Base-by-base conservation (phyloP, 2,797 vertebrate genomes). In the Gambusia yucatana region DNA sequence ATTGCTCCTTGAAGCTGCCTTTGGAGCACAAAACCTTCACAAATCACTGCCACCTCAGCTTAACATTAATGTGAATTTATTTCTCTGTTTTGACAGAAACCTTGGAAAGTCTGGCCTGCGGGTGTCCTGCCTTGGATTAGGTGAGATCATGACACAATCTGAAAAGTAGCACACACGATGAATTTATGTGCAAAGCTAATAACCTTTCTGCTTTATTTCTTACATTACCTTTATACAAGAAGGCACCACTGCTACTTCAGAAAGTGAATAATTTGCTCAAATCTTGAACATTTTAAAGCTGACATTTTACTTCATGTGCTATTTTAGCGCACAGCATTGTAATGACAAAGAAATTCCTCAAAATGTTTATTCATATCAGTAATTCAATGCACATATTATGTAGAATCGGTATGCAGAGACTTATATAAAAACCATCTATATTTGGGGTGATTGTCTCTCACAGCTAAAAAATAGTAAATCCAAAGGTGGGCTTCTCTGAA, bases 71-170 rank as follows among this genome's bases (percentile, higher is more conserved):
- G 71, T 83, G 91, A 80, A 94, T 80, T 7, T 77, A 17, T 77
- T 8, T 65, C 83, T 91, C 90, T 86, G 91, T 87, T 96, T 94
- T 97, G 93, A 84, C 96, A 99, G 98, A 96, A 99, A 99, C 93
- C 97, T 99, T 46, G 98, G 98, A 71, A 99, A 99, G 92, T 99
- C 98, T 0, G 98, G 98, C 85, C 94, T 99, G 91, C 96, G 98
- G 13, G 98, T 99, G 78, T 99, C 98, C 91, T 99, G 98, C 93
- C 97, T 99, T 63, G 98, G 98, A 87, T 96, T 99, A 89, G 98
- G 98, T 99, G 92, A 97, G 92, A 79, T 76, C 72, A 74, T 8
- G 5, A 75, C n/a, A 72, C 67, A 79, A 73, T 73, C 5, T 59
- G 52, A 73, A 48, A 74, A 75, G 28, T 65, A 75, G 39, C 76